Conservation (phyloP, 2,113 vertebrate genomes). For the Climacteris rufus region DNA sequence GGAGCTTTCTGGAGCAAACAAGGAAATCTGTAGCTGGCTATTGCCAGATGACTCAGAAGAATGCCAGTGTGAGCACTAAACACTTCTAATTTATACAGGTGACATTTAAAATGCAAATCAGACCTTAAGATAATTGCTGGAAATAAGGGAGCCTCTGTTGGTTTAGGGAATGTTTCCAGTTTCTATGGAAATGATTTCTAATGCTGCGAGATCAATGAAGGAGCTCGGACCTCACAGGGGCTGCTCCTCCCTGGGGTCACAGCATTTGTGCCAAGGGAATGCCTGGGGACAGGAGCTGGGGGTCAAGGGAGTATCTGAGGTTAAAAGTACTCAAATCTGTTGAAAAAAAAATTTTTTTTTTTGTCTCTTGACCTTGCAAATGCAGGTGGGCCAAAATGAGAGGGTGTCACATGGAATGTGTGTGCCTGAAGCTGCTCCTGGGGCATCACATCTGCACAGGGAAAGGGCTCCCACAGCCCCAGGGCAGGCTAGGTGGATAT, state of each 20-base stretch:
- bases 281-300: neutral
- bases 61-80: slow-evolving; percentile 62
- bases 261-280: neutral
- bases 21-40: neutral
- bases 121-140: slow-evolving; percentile 78
- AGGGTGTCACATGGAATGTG: fast-evolving
- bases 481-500: neutral
- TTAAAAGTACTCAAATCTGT: neutral
- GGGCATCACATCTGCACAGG: fast-evolving
- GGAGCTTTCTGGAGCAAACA: neutral
- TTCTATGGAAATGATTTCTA: slow-evolving; percentile 63
- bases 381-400: neutral
- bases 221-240: neutral
- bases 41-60: slow-evolving; percentile 23
- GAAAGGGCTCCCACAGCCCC: neutral
- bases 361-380: fast-evolving
- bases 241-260: neutral
- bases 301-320: neutral
- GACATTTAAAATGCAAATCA: slow-evolving; percentile 83
- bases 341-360: neutral
- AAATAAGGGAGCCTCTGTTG: slow-evolving; percentile 64
- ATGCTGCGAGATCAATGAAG: neutral
- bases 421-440: neutral
- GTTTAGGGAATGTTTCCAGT: slow-evolving; percentile 58
- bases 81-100: slow-evolving; percentile 78